Percentiles rank a stretch among this genome's conserved stretches.
Conservation (phyloP, 2,888 invertebrate genomes). For the Agriopis aurantiaria region DNA sequence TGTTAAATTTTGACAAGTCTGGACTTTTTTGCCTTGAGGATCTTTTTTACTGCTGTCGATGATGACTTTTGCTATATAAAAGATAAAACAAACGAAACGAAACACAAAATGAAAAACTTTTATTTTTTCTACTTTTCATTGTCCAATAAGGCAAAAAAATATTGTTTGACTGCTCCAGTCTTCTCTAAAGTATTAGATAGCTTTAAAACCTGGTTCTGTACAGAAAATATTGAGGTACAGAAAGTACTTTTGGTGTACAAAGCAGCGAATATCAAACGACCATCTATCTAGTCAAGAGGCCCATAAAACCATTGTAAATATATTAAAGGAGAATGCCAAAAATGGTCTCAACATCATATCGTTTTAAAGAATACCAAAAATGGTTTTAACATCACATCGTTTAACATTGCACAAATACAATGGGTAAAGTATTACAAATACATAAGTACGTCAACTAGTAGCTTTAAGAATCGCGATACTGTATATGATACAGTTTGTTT, state of each 20-base stretch:
- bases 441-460: conserved; percentile 76
- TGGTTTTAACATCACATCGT: conserved; percentile 52
- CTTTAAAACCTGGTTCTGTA: too few species aligned
- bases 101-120: too few species aligned
- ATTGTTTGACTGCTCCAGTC: too few species aligned
- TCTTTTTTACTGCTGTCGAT: too few species aligned
- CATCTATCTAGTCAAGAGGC: conserved; percentile 74
- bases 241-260: conserved; percentile 51
- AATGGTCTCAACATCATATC: conserved; percentile 52
- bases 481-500: conserved; percentile 78
- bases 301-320: conserved; percentile 65
- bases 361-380: conserved; percentile 27
- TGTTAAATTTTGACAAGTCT: too few species aligned
- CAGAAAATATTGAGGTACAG: not conserved
- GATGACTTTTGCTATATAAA: too few species aligned
- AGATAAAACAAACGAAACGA: too few species aligned
- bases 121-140: too few species aligned
- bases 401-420: conserved; percentile 72
- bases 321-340: conserved; percentile 40
- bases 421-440: conserved; percentile 78
- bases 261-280: conserved; percentile 42
- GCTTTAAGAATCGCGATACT: conserved; percentile 81
- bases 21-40: too few species aligned
- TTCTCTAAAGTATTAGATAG: too few species aligned
- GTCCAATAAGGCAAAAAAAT: too few species aligned